A percentile compares a stretch with the other conserved stretches of the same genome.
Conservation (phyloP, 1,140 invertebrate genomes). For the Tigriopus japonicus region DNA sequence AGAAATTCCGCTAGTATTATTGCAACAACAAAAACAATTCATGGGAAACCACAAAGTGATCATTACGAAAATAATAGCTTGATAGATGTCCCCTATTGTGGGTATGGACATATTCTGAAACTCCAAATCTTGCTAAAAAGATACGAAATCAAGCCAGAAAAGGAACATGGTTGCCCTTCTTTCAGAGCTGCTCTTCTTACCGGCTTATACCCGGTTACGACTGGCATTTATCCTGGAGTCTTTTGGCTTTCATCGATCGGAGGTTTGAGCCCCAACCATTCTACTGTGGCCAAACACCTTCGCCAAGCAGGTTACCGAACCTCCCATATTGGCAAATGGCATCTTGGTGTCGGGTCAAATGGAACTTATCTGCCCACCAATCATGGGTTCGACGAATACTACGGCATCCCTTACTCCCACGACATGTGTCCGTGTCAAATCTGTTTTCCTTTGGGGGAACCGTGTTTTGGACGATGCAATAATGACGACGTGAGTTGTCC, state of each 20-base stretch:
- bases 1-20: too few species aligned
- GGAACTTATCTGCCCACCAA: slow-evolving; percentile 17
- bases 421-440: slow-evolving; percentile 18
- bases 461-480: slow-evolving; percentile 16
- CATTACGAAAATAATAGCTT: too few species aligned
- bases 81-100: too few species aligned
- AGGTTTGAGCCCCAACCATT: slow-evolving; percentile 14
- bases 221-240: slow-evolving; percentile 16
- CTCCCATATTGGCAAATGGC: slow-evolving; percentile 17
- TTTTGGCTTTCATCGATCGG: slow-evolving; percentile 12
- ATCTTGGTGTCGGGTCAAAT: slow-evolving; percentile 17
- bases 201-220: slow-evolving; percentile 15
- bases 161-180: not conserved
- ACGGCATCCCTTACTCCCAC: slow-evolving; percentile 17
- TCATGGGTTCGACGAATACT: slow-evolving; percentile 16
- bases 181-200: slow-evolving; percentile 16
- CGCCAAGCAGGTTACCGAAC: slow-evolving; percentile 15
- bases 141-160: slow-evolving; percentile 4
- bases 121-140: not conserved
- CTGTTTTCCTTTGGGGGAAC: slow-evolving; percentile 14
- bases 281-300: slow-evolving; percentile 14
- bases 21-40: too few species aligned
- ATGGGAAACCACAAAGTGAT: too few species aligned
- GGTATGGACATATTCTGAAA: too few species aligned
- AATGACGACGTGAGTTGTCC: slow-evolving; percentile 15